A percentile compares a stretch with the other conserved stretches of the same genome.
These are phyloP conservation scores for Thaumatotibia leucotreta DNA, from an alignment of 1,140 invertebrate genomes.

Conservation along the genomic window DNA sequence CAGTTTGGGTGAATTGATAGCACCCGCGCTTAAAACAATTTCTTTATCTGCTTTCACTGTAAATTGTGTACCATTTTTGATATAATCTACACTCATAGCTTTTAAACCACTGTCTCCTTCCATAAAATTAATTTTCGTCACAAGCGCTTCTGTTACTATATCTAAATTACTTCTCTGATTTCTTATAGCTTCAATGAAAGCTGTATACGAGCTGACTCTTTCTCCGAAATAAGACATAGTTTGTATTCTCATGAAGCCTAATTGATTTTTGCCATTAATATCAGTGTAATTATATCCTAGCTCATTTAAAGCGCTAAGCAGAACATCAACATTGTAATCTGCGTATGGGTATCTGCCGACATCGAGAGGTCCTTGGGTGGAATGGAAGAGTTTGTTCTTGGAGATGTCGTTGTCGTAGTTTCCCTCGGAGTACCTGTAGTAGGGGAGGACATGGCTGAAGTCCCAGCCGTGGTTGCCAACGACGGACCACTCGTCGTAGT, in stretches of 20 bases:
- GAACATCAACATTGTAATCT: slow-evolving; percentile 60
- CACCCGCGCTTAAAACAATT: slow-evolving; percentile 76
- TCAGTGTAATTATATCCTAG: slow-evolving; percentile 65
- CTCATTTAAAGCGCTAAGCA: slow-evolving; percentile 71
- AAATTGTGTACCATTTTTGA: slow-evolving; percentile 54
- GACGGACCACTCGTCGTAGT: slow-evolving; percentile 83
- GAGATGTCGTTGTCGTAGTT: slow-evolving; percentile 68
- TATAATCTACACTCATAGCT: slow-evolving; percentile 58
- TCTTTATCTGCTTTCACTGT: slow-evolving; percentile 71
- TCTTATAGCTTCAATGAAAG: slow-evolving; percentile 58
- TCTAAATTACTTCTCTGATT: slow-evolving; percentile 81
- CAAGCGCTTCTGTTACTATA: slow-evolving; percentile 79
- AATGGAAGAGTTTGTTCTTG: slow-evolving; percentile 63
- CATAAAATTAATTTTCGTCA: slow-evolving; percentile 65
- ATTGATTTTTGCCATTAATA: slow-evolving; percentile 71
- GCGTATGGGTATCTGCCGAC: slow-evolving; percentile 60
- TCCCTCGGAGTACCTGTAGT: slow-evolving; percentile 79
- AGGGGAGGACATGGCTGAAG: slow-evolving; percentile 83
- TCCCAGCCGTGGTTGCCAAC: slow-evolving; percentile 80
- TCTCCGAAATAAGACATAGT: slow-evolving; percentile 70
- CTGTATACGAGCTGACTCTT: slow-evolving; percentile 61
- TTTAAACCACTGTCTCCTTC: slow-evolving; percentile 36
- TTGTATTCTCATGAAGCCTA: slow-evolving; percentile 74
- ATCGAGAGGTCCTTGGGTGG: slow-evolving; percentile 62
- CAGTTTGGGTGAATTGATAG: slow-evolving; percentile 77